Conservation (phyloP, 2,113 vertebrate genomes). For the Pterocles orientalis region DNA sequence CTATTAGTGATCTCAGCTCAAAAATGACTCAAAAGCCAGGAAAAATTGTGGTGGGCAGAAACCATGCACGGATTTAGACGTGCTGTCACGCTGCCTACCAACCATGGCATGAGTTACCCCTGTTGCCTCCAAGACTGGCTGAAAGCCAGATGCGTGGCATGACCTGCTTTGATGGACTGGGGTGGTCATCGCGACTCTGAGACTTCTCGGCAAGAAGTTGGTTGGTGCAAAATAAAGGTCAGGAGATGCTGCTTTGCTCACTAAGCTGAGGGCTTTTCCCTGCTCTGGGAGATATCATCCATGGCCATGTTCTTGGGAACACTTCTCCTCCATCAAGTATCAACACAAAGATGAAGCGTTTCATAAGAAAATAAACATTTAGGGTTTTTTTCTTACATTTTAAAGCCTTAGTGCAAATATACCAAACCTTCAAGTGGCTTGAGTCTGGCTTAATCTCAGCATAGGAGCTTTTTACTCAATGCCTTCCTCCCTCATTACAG, state of each 20-base stretch:
- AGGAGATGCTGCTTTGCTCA: accelerated
- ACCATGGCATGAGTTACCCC: neutral
- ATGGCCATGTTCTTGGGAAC: accelerated
- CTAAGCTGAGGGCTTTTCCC: neutral
- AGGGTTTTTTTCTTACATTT: neutral
- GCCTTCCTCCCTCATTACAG: neutral
- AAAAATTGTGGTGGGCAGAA: neutral
- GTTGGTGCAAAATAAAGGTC: accelerated
- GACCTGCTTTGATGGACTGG: neutral
- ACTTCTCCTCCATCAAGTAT: neutral
- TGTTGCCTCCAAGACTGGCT: neutral
- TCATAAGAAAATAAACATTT: neutral
- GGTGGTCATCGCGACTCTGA: neutral
- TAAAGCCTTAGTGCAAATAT: neutral
- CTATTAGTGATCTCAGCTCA: neutral
- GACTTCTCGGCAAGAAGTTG: neutral
- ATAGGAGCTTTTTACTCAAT: neutral
- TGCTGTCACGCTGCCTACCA: neutral
- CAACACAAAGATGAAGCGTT: neutral
- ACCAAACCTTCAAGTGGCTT: neutral
- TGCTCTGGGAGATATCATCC: neutral
- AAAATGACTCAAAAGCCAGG: neutral
- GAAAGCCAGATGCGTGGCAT: accelerated
- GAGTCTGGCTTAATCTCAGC: neutral
- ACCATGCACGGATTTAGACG: accelerated